Percentiles rank a stretch among this genome's conserved stretches.
These are phyloP conservation scores for Echinops telfairi DNA, from an alignment of 2,113 vertebrate species.

Conservation along the genomic window DNA sequence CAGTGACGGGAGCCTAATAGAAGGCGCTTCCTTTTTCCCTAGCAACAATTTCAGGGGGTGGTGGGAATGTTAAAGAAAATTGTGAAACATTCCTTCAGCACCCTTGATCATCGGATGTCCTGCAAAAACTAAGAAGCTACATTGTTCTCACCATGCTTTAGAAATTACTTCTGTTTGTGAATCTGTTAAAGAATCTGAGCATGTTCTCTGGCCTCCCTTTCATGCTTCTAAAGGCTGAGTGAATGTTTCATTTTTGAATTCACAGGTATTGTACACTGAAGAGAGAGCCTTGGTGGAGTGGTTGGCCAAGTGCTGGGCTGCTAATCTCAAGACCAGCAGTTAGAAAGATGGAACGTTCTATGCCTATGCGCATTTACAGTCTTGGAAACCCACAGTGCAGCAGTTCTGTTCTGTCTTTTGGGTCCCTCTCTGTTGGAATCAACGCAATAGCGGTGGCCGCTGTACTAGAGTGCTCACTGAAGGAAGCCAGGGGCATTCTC, in stretches of 20 bases:
- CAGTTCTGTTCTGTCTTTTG: too few relatives aligned
- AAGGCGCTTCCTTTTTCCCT: too few relatives aligned
- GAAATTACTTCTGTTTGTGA: not conserved
- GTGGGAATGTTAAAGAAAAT: not conserved
- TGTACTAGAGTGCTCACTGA: not conserved
- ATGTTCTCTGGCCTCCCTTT: accelerated
- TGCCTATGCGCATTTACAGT: too few relatives aligned
- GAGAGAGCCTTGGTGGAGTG: too few relatives aligned
- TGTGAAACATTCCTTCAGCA: not conserved
- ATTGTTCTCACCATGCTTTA: not conserved
- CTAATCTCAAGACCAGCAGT: too few relatives aligned
- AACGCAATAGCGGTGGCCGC: too few relatives aligned
- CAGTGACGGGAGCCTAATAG: too few relatives aligned
- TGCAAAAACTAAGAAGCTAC: not conserved
- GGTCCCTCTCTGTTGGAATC: too few relatives aligned
- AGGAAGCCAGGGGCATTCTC: not conserved
- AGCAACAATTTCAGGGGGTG: too few relatives aligned
- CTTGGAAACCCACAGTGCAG: too few relatives aligned
- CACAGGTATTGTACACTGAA: not conserved
- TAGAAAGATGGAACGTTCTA: too few relatives aligned
- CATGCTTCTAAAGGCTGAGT: not conserved
- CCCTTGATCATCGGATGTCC: not conserved
- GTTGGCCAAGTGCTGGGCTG: too few relatives aligned
- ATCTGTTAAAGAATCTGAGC: not conserved
- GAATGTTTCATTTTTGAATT: not conserved